A percentile compares a stretch with the other conserved stretches of the same genome.
Evolutionary conservation across 23 tunicate genomes (phyloP).

Genomic region (Trididemnum clinides): DNA sequence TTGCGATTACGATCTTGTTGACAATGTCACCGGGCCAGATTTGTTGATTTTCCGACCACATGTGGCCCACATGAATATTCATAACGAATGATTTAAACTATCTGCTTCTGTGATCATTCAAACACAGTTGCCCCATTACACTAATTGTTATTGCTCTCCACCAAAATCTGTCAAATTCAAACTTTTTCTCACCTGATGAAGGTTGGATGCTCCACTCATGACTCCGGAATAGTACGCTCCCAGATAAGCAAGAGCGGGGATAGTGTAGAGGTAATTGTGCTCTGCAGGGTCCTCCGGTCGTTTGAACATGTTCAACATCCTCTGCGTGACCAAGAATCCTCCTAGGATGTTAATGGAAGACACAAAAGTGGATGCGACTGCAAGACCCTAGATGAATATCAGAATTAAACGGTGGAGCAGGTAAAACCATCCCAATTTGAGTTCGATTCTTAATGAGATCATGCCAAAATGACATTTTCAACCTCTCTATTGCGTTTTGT

Average conservation of each 20-base stretch:
- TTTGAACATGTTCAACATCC: slow-evolving; percentile 97
- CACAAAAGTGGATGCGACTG: slow-evolving; percentile 83
- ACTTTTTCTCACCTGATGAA: slow-evolving; percentile 75
- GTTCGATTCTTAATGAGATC: too few relatives aligned
- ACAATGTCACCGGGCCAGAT: too few relatives aligned
- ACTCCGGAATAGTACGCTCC: slow-evolving; percentile 67
- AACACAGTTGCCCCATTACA: too few relatives aligned
- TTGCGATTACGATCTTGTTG: too few relatives aligned
- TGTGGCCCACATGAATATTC: too few relatives aligned
- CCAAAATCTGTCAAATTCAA: too few relatives aligned
- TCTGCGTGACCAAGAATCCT: slow-evolving; percentile 91
- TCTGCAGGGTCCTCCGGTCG: slow-evolving; percentile 90
- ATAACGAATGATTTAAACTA: too few relatives aligned
- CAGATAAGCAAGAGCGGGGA: slow-evolving; percentile 77
- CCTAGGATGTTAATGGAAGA: slow-evolving; percentile 90
- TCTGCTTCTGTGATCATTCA: too few relatives aligned
- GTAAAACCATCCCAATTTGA: background rate
- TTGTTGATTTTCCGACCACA: too few relatives aligned
- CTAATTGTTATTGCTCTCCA: too few relatives aligned
- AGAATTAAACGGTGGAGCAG: background rate
- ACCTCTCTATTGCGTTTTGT: too few relatives aligned
- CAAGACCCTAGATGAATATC: slow-evolving; percentile 52
- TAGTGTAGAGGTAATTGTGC: slow-evolving; percentile 84
- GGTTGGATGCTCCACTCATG: slow-evolving; percentile 68
- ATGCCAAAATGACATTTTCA: too few relatives aligned